These are phyloP conservation scores for Habroteleia sp. DNA, from an alignment of 2,888 invertebrate genomes.

Conservation along the genomic window DNA sequence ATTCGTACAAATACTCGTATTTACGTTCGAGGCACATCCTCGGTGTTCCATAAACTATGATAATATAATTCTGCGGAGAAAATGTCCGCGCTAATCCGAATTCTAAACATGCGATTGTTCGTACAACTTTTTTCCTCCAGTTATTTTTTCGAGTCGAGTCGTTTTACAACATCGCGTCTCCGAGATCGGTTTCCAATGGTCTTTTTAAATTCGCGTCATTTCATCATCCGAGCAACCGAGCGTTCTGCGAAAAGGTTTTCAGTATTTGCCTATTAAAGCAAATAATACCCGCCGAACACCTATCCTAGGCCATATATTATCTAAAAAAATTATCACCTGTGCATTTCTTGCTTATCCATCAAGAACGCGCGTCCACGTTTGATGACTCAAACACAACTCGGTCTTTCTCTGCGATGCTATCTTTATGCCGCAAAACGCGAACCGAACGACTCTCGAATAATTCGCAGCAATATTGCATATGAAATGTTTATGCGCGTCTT, in stretches of 20 bases:
- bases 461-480: slow-evolving; percentile 25
- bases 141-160: slow-evolving; percentile 2
- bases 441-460: slow-evolving; percentile 19
- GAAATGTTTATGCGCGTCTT: slow-evolving; percentile 41
- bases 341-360: slow-evolving; percentile 43
- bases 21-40: slow-evolving; percentile 39
- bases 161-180: slow-evolving; percentile 19
- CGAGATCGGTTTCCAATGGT: slow-evolving; percentile 32
- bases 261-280: slow-evolving; percentile 51
- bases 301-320: slow-evolving; percentile 37
- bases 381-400: slow-evolving; percentile 40
- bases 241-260: slow-evolving; percentile 22
- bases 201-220: slow-evolving; percentile 33
- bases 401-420: slow-evolving; percentile 30
- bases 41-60: slow-evolving; percentile 47
- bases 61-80: slow-evolving; percentile 40
- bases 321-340: slow-evolving; percentile 51
- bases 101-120: slow-evolving; percentile 36
- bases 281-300: slow-evolving; percentile 27
- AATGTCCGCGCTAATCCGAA: slow-evolving; percentile 39
- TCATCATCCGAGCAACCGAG: slow-evolving; percentile 20
- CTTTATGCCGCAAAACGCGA: slow-evolving; percentile 32
- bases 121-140: not conserved
- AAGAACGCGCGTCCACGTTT: slow-evolving; percentile 28
- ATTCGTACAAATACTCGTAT: slow-evolving; percentile 21